Evolutionary conservation across 2,797 vertebrate genomes (phyloP), one percentile per base, ranked within the genome.

Genomic region (Sylvia borin): DNA sequence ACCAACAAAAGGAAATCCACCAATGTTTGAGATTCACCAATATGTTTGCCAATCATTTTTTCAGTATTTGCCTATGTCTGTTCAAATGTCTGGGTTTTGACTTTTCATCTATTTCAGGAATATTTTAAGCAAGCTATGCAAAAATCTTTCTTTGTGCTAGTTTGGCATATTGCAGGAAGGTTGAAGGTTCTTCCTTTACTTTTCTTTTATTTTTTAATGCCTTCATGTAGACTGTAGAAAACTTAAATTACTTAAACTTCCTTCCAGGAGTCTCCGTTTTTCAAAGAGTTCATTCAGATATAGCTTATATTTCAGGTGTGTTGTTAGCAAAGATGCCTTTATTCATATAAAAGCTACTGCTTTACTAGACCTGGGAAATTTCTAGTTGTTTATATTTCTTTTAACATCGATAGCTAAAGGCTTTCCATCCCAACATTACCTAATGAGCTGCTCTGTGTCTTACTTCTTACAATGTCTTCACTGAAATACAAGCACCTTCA

Each of bases 51-150:
- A 92, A 85, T 92, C 50, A 76, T 92, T 94, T 94, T 88, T 93
- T 93, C 81, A 86, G 80, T 95, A 79, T 96, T 91, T 96, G 71
- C 73, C 60, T 27, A 42, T 51, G 83, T 90, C 85, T 96, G 87
- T 92, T 95, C 85, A 96, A 93, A 94, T 94, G 91, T 94, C 94
- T 95, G 74, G 73, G 43, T 43, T 92, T 61, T 73, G 78, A 80
- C 57, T 95, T 96, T 93, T 94, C 90, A 92, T 93, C 87, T 93
- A 61, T 92, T 92, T 93, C 67, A 73, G 87, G 79, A 96, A 96
- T 76, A 92, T 88, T 96, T 94, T 93, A 91, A 96, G 82, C 82
- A 91, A 96, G 73, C 45, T 83, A 95, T 95, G 90, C 92, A 97
- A 95, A 96, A 96, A 76, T 83, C 43, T 78, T 77, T 51, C 29